Base-by-base conservation (phyloP, 92 coral and sea anemone genomes). In the Palythoa heliodiscus region DNA sequence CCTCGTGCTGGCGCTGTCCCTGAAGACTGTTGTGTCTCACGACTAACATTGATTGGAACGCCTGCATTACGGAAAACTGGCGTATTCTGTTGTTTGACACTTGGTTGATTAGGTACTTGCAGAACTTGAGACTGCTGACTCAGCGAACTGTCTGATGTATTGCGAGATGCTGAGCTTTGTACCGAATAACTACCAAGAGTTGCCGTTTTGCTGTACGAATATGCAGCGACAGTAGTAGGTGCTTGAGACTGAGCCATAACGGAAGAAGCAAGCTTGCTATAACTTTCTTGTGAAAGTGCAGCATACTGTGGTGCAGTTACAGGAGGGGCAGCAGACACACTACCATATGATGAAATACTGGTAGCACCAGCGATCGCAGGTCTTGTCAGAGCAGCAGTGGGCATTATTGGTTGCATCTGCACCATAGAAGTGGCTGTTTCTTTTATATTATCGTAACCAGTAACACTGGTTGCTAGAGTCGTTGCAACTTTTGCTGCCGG, bases 401-500 rank as follows among this genome's bases (percentile, higher is more conserved):
- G 64, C 60, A 75, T 12, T 5, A 48, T 43, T 22, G 74, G 73
- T 22, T 38, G 73, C 47, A 75, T 24, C 73, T 60, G 84, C 14
- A 25, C 17, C 22, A 66, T 61, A 12, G 83, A 58, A 47, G 87
- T n/a, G n/a, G 55, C 64, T 16, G 83, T 15, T 84, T 29, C 22
- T 29, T 73, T 48, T 29, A 50, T 12, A 1, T 19, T 61, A 29
- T 43, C 87, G 48, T 14, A 55, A 2, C 52, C 57, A 4, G 87
- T 54, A 35, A 70, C 20, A 71, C 70, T 60, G 22, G 78, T 63
- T 19, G 43, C 78, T 61, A 54, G 54, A 1, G 14, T 67, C 77
- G 43, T 17, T 11, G 24, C 63, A 25, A 52, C 63, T 8, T 70
- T 64, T 24, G 71, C 93, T 38, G 92, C 92, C 17, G 92, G 92